Evolutionary conservation across 2,888 invertebrate genomes (phyloP).

Genomic region (Ectobius pallidus): DNA sequence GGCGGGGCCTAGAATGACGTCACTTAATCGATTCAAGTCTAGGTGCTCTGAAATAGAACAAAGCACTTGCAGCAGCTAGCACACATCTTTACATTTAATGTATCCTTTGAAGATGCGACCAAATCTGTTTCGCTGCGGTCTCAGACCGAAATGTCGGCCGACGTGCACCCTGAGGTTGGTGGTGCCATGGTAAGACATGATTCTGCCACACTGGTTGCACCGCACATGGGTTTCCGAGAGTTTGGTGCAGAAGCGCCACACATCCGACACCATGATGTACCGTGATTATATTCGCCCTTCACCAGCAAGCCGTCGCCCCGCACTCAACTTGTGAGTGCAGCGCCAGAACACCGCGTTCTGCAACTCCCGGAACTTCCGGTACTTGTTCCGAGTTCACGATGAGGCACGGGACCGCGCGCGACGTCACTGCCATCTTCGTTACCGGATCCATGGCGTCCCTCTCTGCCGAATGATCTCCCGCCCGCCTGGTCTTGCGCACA

Average conservation of each 20-base stretch:
- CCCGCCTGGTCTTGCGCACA: too few relatives aligned
- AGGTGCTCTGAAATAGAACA: constrained; percentile 8
- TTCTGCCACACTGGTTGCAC: constrained; percentile 44
- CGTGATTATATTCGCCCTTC: not conserved
- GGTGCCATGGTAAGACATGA: constrained; percentile 46
- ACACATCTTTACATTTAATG: constrained; percentile 33
- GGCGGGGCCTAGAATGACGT: constrained; percentile 10
- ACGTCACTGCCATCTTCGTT: constrained; percentile 11
- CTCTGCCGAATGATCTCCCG: not conserved
- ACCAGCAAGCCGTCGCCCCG: constrained; percentile 16
- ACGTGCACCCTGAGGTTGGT: constrained; percentile 46
- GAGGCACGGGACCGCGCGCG: constrained; percentile 31
- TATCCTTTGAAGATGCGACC: constrained; percentile 37
- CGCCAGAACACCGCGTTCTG: constrained; percentile 31
- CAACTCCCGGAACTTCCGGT: constrained; percentile 30
- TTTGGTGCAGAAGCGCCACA: constrained; percentile 45
- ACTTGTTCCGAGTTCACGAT: constrained; percentile 32
- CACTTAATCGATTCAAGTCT: constrained; percentile 8
- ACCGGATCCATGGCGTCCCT: not conserved
- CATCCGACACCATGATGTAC: constrained; percentile 43
- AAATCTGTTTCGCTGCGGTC: constrained; percentile 37
- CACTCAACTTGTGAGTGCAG: constrained; percentile 34
- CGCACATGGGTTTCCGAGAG: constrained; percentile 42
- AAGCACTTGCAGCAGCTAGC: too few relatives aligned
- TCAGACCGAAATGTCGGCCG: constrained; percentile 44